phyloP scores from a whole-genome alignment of 1,140 invertebrate genomes.

The Trachymyrmex cornetzi region DNA sequence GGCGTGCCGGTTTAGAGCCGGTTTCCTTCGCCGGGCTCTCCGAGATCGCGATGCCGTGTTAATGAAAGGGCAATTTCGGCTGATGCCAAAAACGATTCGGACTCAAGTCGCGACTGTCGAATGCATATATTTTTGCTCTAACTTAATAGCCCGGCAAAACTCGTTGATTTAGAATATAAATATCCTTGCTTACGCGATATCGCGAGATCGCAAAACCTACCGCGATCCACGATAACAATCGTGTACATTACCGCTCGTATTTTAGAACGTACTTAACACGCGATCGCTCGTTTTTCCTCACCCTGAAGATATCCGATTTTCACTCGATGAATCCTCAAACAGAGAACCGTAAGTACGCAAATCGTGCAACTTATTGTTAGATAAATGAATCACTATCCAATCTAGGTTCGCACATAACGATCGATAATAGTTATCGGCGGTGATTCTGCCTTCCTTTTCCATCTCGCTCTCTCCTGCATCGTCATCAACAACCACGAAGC shows the following conservation, averaged over 20 bases:
- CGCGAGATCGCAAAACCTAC: background rate
- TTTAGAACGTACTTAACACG: background rate
- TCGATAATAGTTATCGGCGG: conserved; percentile 47
- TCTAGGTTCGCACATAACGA: conserved; percentile 12
- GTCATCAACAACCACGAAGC: conserved; percentile 7
- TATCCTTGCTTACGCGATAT: background rate
- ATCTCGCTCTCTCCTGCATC: conserved; percentile 36
- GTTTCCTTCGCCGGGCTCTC: background rate
- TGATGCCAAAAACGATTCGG: conserved; percentile 54
- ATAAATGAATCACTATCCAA: conserved; percentile 36
- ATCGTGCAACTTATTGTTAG: background rate
- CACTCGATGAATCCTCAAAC: conserved; percentile 1
- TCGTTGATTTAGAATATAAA: conserved; percentile 26
- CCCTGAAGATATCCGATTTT: background rate
- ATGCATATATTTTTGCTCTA: background rate
- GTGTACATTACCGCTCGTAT: conserved; percentile 6
- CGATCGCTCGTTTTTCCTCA: background rate
- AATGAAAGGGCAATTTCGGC: conserved; percentile 54
- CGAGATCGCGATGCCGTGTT: conserved; percentile 39
- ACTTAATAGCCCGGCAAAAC: conserved; percentile 3
- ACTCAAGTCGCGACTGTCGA: conserved; percentile 16
- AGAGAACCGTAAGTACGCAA: background rate
- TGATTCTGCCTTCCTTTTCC: conserved; percentile 15
- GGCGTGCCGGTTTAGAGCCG: conserved; percentile 27
- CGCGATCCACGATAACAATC: conserved; percentile 3